phyloP scores from a whole-genome alignment of 2,888 invertebrate species.

The Omphaloscelis lunosa region DNA sequence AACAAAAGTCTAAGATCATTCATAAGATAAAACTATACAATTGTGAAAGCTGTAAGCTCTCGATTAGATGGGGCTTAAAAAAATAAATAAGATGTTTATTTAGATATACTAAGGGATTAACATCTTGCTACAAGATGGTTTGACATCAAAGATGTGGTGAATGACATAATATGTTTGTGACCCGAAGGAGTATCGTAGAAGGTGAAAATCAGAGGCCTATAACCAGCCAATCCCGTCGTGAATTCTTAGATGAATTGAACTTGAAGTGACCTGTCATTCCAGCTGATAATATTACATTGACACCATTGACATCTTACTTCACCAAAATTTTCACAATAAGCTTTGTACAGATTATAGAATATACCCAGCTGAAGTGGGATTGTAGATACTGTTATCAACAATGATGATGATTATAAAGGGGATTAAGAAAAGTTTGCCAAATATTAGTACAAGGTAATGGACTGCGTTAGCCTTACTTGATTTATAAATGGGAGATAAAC shows the following conservation, averaged over 20 bases:
- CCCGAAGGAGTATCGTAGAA: no score
- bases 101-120: slow-evolving; percentile 43
- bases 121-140: slow-evolving; percentile 36
- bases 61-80: slow-evolving; percentile 20
- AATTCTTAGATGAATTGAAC: no score
- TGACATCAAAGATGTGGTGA: slow-evolving; percentile 19
- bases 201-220: no score
- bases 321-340: no score
- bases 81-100: slow-evolving; percentile 51
- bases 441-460: not conserved
- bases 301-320: no score
- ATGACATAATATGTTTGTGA: slow-evolving; percentile 33
- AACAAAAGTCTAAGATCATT: slow-evolving; percentile 46
- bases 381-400: not conserved
- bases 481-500: no score
- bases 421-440: not conserved
- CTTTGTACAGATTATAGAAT: no score
- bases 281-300: not conserved
- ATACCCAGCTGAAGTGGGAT: no score
- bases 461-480: not conserved
- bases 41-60: slow-evolving; percentile 22
- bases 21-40: slow-evolving; percentile 45
- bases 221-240: no score
- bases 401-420: no score
- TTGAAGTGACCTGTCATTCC: no score